These are phyloP conservation scores for Ceratosolen solmsi DNA, from an alignment of 1,140 invertebrate species.

Conservation along the genomic window DNA sequence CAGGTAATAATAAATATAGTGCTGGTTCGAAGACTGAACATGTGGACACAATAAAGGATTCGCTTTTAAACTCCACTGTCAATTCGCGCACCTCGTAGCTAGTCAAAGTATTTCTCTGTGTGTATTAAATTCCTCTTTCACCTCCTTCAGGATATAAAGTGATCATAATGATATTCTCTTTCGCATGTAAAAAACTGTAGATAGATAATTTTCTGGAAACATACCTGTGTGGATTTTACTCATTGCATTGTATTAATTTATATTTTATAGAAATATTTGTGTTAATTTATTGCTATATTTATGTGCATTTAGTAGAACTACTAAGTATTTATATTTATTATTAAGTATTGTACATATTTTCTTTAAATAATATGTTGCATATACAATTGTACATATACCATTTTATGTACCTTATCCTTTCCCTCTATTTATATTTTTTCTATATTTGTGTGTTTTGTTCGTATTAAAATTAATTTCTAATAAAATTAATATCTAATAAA, in stretches of 20 bases:
- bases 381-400: slow-evolving; percentile 4
- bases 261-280: slow-evolving; percentile 37
- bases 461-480: slow-evolving; percentile 10
- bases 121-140: slow-evolving; percentile 9
- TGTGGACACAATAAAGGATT: slow-evolving; percentile 56
- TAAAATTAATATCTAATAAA: slow-evolving; percentile 1
- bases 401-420: slow-evolving; percentile 26
- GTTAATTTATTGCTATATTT: slow-evolving; percentile 23
- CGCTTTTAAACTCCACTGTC: slow-evolving; percentile 33
- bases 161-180: not conserved
- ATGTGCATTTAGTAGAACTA: slow-evolving; percentile 44
- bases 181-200: slow-evolving; percentile 35
- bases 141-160: slow-evolving; percentile 9
- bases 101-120: slow-evolving; percentile 43
- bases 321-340: slow-evolving; percentile 47
- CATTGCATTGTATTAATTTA: slow-evolving; percentile 32
- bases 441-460: not conserved
- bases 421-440: slow-evolving; percentile 17
- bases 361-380: slow-evolving; percentile 44
- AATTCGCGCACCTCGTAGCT: slow-evolving; percentile 44
- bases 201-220: slow-evolving; percentile 1
- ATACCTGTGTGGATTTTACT: not conserved
- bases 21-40: slow-evolving; percentile 50
- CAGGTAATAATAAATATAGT: slow-evolving; percentile 75
- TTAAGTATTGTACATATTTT: slow-evolving; percentile 30